phyloP scores from a whole-genome alignment of 2,888 invertebrate species.

The Poecilobothrus nobilitatus region DNA sequence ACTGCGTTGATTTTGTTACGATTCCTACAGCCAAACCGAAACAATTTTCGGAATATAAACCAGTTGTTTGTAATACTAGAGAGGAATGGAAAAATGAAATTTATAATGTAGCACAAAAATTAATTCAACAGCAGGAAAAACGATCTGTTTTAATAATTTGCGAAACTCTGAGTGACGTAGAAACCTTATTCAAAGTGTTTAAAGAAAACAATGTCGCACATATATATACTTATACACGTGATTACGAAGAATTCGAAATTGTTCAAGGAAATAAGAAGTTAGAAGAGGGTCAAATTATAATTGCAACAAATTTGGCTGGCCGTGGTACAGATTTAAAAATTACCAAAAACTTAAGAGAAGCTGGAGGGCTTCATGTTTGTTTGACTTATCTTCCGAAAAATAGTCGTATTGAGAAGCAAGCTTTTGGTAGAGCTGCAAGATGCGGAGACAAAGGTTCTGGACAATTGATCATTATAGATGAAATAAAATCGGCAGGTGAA shows the following conservation, averaged over 20 bases:
- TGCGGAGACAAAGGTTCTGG: slow-evolving; percentile 32
- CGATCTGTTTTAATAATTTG: not conserved
- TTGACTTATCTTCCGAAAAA: slow-evolving; percentile 37
- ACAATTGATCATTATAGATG: not conserved
- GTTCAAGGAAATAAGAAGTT: slow-evolving; percentile 11
- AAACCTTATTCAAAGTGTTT: not conserved
- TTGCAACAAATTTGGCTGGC: slow-evolving; percentile 40
- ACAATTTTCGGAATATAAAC: not conserved
- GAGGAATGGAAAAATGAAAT: not conserved
- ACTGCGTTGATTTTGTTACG: not conserved
- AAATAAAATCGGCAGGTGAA: not conserved
- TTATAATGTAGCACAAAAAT: not conserved
- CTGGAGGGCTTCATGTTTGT: slow-evolving; percentile 38
- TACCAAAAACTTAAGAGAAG: slow-evolving; percentile 22
- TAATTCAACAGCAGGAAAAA: not conserved
- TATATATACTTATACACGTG: no score
- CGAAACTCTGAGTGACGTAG: not conserved
- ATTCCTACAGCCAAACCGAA: not conserved
- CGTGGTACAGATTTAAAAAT: slow-evolving; percentile 38
- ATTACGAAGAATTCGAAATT: not conserved
- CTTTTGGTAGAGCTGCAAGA: slow-evolving; percentile 37
- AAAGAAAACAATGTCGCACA: no score
- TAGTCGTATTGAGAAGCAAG: slow-evolving; percentile 36
- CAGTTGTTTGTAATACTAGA: not conserved
- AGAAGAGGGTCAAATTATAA: slow-evolving; percentile 28